A percentile compares a stretch with the other conserved stretches of the same genome.
Conservation (phyloP, 1,140 invertebrate species). For the Drosophila ficusphila region DNA sequence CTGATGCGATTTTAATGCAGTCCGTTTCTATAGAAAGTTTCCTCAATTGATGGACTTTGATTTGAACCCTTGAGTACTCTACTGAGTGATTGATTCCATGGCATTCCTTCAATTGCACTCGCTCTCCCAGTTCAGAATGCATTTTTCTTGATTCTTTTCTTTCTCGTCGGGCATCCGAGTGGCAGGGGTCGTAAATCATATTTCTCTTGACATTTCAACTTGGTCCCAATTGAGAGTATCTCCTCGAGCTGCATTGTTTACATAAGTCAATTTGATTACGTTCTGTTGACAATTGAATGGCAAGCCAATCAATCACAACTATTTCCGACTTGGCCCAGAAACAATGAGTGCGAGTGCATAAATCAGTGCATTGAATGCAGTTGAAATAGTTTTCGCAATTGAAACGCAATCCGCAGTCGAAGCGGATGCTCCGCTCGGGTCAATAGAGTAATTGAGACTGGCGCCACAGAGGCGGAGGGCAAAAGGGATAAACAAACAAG, state of each 20-base stretch:
- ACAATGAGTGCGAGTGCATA: constrained; percentile 26
- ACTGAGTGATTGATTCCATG: constrained; percentile 44
- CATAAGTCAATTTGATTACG: constrained; percentile 79
- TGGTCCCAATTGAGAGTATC: constrained; percentile 56
- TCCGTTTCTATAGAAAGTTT: constrained; percentile 21
- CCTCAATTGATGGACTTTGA: constrained; percentile 41
- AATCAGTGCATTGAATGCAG: constrained; percentile 17
- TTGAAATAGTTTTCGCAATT: constrained; percentile 54
- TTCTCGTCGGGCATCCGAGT: constrained; percentile 18
- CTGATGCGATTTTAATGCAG: constrained; percentile 54
- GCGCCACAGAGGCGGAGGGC: constrained; percentile 53
- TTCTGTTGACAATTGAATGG: constrained; percentile 69
- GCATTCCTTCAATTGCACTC: constrained; percentile 22
- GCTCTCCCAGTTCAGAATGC: constrained; percentile 11
- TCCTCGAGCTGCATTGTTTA: constrained; percentile 55
- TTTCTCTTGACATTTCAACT: constrained; percentile 79
- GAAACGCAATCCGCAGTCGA: constrained; percentile 50
- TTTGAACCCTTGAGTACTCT: constrained; percentile 10
- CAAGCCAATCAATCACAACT: constrained; percentile 70
- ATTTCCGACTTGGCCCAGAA: constrained; percentile 51
- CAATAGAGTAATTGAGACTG: constrained; percentile 82
- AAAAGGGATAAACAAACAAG: constrained; percentile 51
- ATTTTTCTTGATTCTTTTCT: constrained; percentile 32
- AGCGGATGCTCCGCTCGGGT: constrained; percentile 33
- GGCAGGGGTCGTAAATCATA: constrained; percentile 64